phyloP scores from a whole-genome alignment of 1,140 invertebrate genomes.

The Pollicipes pollicipes region DNA sequence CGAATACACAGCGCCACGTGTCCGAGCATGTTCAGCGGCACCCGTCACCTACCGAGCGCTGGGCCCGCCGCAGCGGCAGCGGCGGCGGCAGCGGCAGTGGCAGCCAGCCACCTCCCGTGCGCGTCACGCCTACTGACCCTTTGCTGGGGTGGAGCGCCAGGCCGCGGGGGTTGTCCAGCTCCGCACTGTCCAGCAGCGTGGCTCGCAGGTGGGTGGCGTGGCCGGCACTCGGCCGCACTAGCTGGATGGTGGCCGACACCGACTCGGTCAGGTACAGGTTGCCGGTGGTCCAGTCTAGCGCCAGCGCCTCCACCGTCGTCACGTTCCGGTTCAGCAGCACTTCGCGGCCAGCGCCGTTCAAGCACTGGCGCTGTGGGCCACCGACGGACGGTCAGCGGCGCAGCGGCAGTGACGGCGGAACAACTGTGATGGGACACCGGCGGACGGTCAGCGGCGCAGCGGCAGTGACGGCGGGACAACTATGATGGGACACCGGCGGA shows the following conservation, averaged over 20 bases:
- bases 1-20: too few species aligned
- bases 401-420: background rate
- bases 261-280: constrained; percentile 83
- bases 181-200: constrained; percentile 49
- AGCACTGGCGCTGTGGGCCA: constrained; percentile 47
- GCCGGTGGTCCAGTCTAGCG: constrained; percentile 82
- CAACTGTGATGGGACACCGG: constrained; percentile 15
- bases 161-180: constrained; percentile 61
- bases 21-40: too few species aligned
- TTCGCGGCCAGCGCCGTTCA: constrained; percentile 46
- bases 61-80: too few species aligned
- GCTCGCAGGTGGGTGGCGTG: constrained; percentile 50
- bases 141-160: constrained; percentile 69
- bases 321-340: constrained; percentile 51
- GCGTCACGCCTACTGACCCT: constrained; percentile 40
- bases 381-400: too few species aligned
- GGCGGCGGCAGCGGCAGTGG: too few species aligned
- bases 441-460: constrained; percentile 18
- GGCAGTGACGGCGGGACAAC: background rate
- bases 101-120: too few species aligned
- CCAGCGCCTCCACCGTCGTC: constrained; percentile 75
- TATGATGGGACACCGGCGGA: too few species aligned
- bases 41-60: too few species aligned
- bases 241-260: constrained; percentile 43
- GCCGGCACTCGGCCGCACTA: constrained; percentile 49